Conservation (phyloP, 2,797 vertebrate species). For the Anabacerthia variegaticeps region DNA sequence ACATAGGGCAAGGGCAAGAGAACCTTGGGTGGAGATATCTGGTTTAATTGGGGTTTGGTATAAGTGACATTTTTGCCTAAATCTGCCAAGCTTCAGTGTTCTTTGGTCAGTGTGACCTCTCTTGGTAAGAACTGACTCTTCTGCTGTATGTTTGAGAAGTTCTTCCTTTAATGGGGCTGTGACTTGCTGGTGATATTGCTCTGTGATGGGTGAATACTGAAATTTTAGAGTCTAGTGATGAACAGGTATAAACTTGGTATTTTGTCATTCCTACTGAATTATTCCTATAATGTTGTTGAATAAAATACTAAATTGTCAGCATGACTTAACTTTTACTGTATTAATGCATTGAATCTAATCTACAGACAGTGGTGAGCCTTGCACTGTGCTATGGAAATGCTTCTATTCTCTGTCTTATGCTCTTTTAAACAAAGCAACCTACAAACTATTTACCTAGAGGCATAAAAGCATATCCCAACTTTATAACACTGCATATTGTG, state of each 20-base stretch:
- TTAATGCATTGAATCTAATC: background rate
- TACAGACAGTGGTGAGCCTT: background rate
- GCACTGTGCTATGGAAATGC: background rate
- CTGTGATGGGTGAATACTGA: background rate
- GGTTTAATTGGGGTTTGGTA: background rate
- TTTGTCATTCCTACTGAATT: background rate
- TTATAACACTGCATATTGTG: background rate
- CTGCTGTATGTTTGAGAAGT: background rate
- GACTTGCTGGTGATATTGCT: background rate
- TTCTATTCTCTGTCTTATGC: background rate
- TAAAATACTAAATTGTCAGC: background rate
- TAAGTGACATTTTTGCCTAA: background rate
- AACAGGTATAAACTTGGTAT: background rate
- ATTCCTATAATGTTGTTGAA: background rate
- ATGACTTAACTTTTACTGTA: background rate
- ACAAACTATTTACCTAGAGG: background rate
- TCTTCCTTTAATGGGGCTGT: background rate
- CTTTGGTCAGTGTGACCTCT: background rate
- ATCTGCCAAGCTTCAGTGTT: background rate
- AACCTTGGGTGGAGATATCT: too few relatives aligned
- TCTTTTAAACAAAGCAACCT: background rate
- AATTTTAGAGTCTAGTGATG: background rate
- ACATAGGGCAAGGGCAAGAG: background rate
- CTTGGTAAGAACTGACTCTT: background rate
- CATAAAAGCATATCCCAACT: background rate